A percentile compares a stretch with the other conserved stretches of the same genome.
These are phyloP conservation scores for Synanthedon formicaeformis DNA, from an alignment of 2,888 invertebrate species.

Conservation along the genomic window DNA sequence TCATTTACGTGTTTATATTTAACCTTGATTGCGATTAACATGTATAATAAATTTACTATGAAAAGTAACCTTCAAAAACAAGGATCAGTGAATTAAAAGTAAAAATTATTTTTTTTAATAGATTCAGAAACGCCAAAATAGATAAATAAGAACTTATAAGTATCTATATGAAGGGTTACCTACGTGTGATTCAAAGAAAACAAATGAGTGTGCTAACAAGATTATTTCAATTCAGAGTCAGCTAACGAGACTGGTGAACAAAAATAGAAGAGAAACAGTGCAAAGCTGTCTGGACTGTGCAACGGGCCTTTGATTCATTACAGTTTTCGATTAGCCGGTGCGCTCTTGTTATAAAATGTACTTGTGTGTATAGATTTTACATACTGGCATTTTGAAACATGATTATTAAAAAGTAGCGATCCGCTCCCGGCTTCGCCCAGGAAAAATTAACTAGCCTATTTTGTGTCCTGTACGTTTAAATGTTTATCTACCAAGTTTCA, in stretches of 20 bases:
- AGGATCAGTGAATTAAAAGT: background rate
- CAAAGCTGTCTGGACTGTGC: slow-evolving; percentile 45
- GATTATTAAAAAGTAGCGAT: no score
- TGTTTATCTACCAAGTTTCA: no score
- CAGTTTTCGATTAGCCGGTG: slow-evolving; percentile 58
- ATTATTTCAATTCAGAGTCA: slow-evolving; percentile 47
- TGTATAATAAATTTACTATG: no score
- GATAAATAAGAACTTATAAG: no score
- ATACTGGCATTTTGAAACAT: background rate
- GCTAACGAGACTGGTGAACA: slow-evolving; percentile 48
- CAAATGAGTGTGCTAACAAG: slow-evolving; percentile 26
- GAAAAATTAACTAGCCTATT: no score
- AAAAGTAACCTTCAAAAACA: background rate
- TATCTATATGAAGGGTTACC: no score
- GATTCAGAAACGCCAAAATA: background rate
- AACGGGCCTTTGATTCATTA: slow-evolving; percentile 67
- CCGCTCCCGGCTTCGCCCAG: no score
- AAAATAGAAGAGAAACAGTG: slow-evolving; percentile 36
- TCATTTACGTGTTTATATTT: no score
- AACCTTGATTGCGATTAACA: no score
- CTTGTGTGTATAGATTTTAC: background rate
- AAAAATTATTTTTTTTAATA: background rate
- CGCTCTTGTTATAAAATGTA: slow-evolving; percentile 25
- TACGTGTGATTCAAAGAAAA: no score
- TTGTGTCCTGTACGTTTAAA: no score